Percentiles rank a stretch among this genome's conserved stretches.
Conservation (phyloP, 1,140 invertebrate genomes). For the Zaprionus kolodkinae region DNA sequence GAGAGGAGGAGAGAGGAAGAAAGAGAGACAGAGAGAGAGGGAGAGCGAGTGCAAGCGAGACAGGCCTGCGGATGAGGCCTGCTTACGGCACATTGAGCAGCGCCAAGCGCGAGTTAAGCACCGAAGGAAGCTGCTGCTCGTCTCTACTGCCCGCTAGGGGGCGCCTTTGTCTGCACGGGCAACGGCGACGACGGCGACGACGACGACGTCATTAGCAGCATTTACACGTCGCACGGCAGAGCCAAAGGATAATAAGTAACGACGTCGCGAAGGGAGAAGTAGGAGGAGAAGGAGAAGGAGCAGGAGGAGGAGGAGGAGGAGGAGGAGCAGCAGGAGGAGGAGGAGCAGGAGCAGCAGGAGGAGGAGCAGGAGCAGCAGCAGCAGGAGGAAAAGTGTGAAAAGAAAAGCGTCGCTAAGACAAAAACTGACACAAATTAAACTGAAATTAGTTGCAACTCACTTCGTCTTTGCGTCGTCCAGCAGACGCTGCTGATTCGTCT, state of each 20-base stretch:
- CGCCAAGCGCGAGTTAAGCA: constrained; percentile 10
- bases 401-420: constrained; percentile 55
- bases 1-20: neutral
- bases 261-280: constrained; percentile 4
- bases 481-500: neutral
- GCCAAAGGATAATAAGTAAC: constrained; percentile 75
- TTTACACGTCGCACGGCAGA: constrained; percentile 70
- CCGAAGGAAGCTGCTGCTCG: neutral
- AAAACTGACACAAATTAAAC: constrained; percentile 80
- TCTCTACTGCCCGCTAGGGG: neutral
- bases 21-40: neutral
- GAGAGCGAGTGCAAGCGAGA: neutral
- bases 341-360: constrained; percentile 1
- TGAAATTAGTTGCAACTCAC: constrained; percentile 81
- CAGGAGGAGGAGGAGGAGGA: constrained; percentile 10
- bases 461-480: constrained; percentile 8
- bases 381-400: constrained; percentile 52
- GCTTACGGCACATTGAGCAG: constrained; percentile 10
- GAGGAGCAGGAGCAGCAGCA: neutral
- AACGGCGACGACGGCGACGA: constrained; percentile 45
- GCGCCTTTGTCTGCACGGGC: constrained; percentile 51
- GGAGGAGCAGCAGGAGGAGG: neutral
- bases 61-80: constrained; percentile 12
- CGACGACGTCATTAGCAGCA: constrained; percentile 80
- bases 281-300: neutral